These are phyloP conservation scores for Platichthys flesus DNA, from an alignment of 2,113 vertebrate species.

Conservation along the genomic window DNA sequence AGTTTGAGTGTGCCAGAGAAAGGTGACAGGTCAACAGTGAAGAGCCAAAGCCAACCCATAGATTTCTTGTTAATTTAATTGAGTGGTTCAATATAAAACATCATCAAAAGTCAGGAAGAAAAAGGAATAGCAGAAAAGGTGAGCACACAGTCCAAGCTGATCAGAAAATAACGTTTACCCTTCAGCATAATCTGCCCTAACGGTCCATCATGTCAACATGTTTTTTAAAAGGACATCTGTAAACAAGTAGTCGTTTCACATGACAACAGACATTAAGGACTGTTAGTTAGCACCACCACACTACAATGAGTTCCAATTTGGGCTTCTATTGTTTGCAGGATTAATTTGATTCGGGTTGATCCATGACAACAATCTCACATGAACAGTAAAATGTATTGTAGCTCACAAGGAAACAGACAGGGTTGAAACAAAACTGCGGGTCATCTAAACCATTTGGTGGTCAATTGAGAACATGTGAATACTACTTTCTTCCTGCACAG, in stretches of 20 bases:
- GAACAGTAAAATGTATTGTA: background rate
- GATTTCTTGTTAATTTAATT: slow-evolving; percentile 70
- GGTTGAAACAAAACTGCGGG: background rate
- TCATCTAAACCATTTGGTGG: background rate
- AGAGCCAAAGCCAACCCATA: slow-evolving; percentile 47
- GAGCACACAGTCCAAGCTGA: slow-evolving; percentile 24
- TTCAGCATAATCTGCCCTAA: background rate
- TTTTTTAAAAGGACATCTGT: background rate
- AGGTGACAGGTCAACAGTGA: slow-evolving; percentile 23
- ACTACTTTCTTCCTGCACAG: background rate
- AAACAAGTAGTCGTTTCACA: slow-evolving; percentile 6
- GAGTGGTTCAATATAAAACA: slow-evolving; percentile 72
- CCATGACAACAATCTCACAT: background rate
- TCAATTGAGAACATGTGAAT: background rate
- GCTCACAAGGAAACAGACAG: background rate
- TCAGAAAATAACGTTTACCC: background rate
- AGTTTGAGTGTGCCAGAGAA: background rate
- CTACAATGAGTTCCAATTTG: background rate
- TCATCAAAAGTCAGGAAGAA: slow-evolving; percentile 54
- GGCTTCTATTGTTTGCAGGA: background rate
- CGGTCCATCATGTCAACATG: background rate
- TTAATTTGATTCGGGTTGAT: background rate
- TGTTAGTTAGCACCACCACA: slow-evolving; percentile 2
- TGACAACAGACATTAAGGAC: background rate
- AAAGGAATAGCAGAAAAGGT: slow-evolving; percentile 40